Base-by-base conservation (phyloP, 2,797 vertebrate species). In the Sciaenops ocellatus region DNA sequence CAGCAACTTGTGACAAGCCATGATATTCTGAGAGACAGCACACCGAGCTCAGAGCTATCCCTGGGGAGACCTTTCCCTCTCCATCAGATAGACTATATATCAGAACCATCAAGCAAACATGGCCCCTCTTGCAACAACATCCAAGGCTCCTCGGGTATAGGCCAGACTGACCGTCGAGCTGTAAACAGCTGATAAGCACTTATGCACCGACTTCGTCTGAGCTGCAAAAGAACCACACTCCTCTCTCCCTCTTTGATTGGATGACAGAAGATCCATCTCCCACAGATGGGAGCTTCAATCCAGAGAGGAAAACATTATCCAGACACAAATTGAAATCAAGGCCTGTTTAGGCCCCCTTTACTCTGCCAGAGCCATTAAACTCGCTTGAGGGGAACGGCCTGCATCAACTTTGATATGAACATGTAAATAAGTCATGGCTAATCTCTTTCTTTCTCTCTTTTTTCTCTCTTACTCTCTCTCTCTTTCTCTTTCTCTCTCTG, bases 401-500 rank as follows among this genome's bases (percentile, higher is more conserved):
- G 80, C 77, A 76, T 86, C 85, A 88, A 86, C 84, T 86, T 51
- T 86, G 86, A 93, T 88, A 88, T 83, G 88, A 90, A 80, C 88
- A 89, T 89, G 86, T 94, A 89, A 94, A 94, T 94, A 93, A 94
- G 67, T 94, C 85, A 93, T 92, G 74, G 86, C 18, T 82, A 87
- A 87, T 77, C 78, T 86, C 84, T 68, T 79, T 65, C 52, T 80
- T 51, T 69, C 17, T 60, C 10, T 61, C 18, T 66, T 24, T 62
- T 22, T 52, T 56, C 38, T 68, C 46, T 20, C 63, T 44, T 51
- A 20, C 73, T 48, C 59, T 48, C 54, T 41, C 73, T 24, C 59
- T 61, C 38, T 50, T 42, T 6, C 65, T 65, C 59, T 41, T 24
- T 12, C 71, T 54, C 80, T 63, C 72, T 73, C 77, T 80, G 85